Percentiles rank a stretch among this genome's conserved stretches.
These are phyloP conservation scores for Alcis repandata DNA, from an alignment of 2,888 invertebrate species.

Conservation along the genomic window DNA sequence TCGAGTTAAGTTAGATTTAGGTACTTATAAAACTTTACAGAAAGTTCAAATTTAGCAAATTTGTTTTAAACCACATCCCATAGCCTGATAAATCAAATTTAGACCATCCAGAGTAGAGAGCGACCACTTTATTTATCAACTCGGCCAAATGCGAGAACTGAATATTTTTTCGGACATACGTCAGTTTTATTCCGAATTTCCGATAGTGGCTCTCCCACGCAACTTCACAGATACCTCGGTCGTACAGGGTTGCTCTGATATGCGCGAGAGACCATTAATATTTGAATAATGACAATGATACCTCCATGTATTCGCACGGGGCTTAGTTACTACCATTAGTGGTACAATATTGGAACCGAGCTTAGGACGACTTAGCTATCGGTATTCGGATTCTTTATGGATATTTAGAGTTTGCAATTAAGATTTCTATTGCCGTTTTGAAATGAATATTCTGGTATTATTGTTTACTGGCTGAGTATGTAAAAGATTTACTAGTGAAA, in stretches of 20 bases:
- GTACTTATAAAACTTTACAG: too few species aligned
- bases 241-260: slow-evolving; percentile 42
- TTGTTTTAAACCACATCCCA: neutral
- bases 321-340: slow-evolving; percentile 59
- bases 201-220: neutral
- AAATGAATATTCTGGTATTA: neutral
- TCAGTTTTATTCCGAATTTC: neutral
- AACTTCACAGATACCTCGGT: neutral
- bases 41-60: too few species aligned
- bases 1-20: too few species aligned
- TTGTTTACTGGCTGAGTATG: neutral
- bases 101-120: neutral
- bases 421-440: slow-evolving; percentile 19
- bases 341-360: slow-evolving; percentile 60
- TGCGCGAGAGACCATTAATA: slow-evolving; percentile 30
- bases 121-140: too few species aligned
- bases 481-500: too few species aligned
- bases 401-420: slow-evolving; percentile 23
- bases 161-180: neutral
- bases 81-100: neutral
- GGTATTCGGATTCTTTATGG: slow-evolving; percentile 39
- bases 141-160: neutral
- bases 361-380: slow-evolving; percentile 58
- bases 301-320: slow-evolving; percentile 45
- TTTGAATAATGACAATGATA: slow-evolving; percentile 32